A percentile compares a stretch with the other conserved stretches of the same genome.
phyloP scores from a whole-genome alignment of 2,888 invertebrate genomes.

The Parelbella ahira region DNA sequence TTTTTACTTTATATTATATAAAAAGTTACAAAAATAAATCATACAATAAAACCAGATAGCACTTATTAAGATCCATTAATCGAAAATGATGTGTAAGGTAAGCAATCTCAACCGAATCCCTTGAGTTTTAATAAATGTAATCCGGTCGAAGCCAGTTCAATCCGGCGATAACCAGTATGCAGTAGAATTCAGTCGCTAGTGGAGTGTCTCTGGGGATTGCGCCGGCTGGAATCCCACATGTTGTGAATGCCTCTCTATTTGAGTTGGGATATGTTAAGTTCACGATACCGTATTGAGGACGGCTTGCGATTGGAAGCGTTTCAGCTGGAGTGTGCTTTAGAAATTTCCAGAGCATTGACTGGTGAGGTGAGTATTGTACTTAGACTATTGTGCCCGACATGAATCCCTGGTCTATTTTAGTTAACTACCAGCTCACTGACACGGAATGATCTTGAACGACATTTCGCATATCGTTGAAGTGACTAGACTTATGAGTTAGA shows the following conservation, averaged over 20 bases:
- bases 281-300: slow-evolving; percentile 14
- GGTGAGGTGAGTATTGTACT: slow-evolving; percentile 7
- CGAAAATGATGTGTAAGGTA: slow-evolving; percentile 9
- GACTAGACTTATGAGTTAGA: too few relatives aligned
- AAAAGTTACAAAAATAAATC: too few relatives aligned
- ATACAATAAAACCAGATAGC: not conserved
- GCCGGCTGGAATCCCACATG: slow-evolving; percentile 36
- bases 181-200: slow-evolving; percentile 23
- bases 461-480: not conserved
- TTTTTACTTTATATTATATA: too few relatives aligned
- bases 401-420: slow-evolving; percentile 14
- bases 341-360: slow-evolving; percentile 26
- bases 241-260: slow-evolving; percentile 45
- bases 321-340: slow-evolving; percentile 27
- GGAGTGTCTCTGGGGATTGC: slow-evolving; percentile 19
- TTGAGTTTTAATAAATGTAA: slow-evolving; percentile 38
- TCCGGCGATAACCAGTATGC: slow-evolving; percentile 32
- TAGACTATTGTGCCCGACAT: slow-evolving; percentile 3
- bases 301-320: slow-evolving; percentile 21
- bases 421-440: not conserved
- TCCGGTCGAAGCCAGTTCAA: slow-evolving; percentile 38
- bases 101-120: slow-evolving; percentile 14
- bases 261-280: slow-evolving; percentile 22
- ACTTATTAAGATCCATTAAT: too few relatives aligned
- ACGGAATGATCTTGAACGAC: slow-evolving; percentile 2